Evolutionary conservation across 2,113 vertebrate genomes (phyloP), one percentile per base, ranked within the genome.

Genomic region (Podilymbus podiceps): DNA sequence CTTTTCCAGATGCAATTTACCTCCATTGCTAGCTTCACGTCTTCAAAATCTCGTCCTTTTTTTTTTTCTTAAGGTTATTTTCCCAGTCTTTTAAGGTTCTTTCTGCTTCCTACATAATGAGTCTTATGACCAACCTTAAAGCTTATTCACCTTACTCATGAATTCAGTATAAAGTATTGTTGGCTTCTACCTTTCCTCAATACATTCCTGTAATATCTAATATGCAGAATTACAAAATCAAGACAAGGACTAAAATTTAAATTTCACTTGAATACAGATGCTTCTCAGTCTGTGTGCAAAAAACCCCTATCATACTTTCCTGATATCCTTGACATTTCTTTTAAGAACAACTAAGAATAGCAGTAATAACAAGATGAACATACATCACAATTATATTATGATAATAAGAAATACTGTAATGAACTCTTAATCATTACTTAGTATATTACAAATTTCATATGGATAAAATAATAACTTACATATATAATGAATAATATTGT

Each of bases 351-450:
- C 64, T 64, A 93, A 71, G 75, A 97, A 72, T 3, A 47, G 88
- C 72, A 97, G 95, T 80, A 92, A 66, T 49, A 95, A 96, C 82
- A 89, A 89, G 93, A 97, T 89, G 49, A 97, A 96, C 91, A 93
- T 95, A 71, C 52, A 92, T 96, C 94, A 96, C 89, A 97, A 97
- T 97, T 97, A 95, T 66, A 85, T 90, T 96, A 93, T 68, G 68
- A 95, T 97, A 93, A 97, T 95, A 95, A 91, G 52, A 94, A 96
- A 89, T 68, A 94, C 75, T 94, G 87, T 96, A 87, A 98, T 91
- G 88, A 97, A 96, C 92, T 97, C 93, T 93, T 97, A 97, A 97
- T 97, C 78, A 97, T 97, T 97, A 97, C 81, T 95, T 96, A 97
- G 88, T 95, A 94, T 92, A 97, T 96, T 97, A 97, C 69, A 97